Conservation (phyloP, 2,113 vertebrate species). For the Laticauda laticaudata region DNA sequence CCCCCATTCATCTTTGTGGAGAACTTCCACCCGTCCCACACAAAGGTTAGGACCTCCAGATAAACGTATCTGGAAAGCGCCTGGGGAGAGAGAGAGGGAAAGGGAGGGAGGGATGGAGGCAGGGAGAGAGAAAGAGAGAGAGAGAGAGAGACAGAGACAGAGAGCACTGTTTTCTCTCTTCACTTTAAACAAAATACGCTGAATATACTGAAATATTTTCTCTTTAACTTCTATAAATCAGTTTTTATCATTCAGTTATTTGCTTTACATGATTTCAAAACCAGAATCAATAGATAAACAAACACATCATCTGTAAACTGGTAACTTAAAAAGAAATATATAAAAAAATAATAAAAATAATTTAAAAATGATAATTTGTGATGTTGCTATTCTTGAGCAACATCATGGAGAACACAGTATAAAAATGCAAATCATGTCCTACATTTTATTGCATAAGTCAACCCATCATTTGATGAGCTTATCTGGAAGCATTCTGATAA, state of each 20-base stretch:
- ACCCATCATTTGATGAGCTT: background rate
- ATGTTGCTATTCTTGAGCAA: background rate
- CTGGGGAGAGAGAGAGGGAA: background rate
- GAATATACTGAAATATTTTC: background rate
- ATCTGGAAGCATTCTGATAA: background rate
- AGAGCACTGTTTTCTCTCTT: background rate
- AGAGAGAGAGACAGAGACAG: too few relatives aligned
- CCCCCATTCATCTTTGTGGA: constrained; percentile 57
- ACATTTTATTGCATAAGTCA: background rate
- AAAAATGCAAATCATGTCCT: background rate
- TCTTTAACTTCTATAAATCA: background rate
- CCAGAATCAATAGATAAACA: background rate
- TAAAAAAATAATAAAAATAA: background rate
- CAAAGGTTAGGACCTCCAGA: constrained; percentile 50
- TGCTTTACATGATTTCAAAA: background rate
- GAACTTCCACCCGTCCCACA: constrained; percentile 60
- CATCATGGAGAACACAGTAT: background rate
- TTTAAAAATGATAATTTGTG: background rate
- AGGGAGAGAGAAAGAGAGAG: background rate
- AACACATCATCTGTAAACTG: background rate
- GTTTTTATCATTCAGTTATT: background rate
- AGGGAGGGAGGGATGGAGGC: background rate
- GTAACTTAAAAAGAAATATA: background rate
- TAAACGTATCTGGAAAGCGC: constrained; percentile 49
- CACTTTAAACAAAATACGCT: background rate